Conservation (phyloP, 2,797 vertebrate genomes). For the Pantherophis alleghaniensis region DNA sequence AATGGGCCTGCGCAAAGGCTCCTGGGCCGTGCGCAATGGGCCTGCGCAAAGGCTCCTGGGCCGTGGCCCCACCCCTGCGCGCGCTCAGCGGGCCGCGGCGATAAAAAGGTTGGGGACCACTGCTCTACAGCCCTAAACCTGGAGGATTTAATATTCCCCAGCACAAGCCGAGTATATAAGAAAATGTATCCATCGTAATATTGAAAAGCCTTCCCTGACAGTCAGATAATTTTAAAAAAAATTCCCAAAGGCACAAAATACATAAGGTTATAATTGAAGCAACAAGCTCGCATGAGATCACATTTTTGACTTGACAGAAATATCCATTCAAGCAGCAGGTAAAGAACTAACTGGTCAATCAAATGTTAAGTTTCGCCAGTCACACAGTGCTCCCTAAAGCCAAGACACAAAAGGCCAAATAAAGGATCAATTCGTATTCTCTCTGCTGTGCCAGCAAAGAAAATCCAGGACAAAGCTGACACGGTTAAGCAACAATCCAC, state of each 20-base stretch:
- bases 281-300: not conserved
- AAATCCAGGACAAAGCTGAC: not conserved
- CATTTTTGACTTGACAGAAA: not conserved
- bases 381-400: not conserved
- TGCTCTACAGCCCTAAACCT: not conserved
- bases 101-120: too few species aligned
- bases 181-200: not conserved
- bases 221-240: not conserved
- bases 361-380: not conserved
- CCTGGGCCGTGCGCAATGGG: too few species aligned
- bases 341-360: not conserved
- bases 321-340: not conserved
- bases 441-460: not conserved
- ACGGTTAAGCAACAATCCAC: not conserved
- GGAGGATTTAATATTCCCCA: not conserved
- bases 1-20: too few species aligned
- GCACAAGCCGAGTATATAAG: not conserved
- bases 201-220: not conserved
- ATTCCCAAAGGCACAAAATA: not conserved
- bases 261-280: not conserved
- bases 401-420: not conserved
- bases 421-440: not conserved
- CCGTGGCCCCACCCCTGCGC: too few species aligned
- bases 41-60: too few species aligned
- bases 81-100: too few species aligned